Evolutionary conservation across 2,113 vertebrate genomes (phyloP), one percentile per base, ranked within the genome.

Genomic region (Indicator indicator): DNA sequence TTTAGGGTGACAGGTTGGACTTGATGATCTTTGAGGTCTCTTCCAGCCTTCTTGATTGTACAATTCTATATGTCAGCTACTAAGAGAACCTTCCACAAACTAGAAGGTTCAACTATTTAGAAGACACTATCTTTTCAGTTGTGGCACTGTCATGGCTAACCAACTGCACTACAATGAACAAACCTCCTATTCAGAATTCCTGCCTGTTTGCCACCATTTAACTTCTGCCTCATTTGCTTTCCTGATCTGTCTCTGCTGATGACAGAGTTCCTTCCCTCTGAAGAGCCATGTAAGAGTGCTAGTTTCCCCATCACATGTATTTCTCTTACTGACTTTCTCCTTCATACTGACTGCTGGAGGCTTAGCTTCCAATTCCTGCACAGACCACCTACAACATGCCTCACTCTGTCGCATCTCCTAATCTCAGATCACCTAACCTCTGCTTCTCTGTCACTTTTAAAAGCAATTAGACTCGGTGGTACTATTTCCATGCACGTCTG

Each of bases 111-210:
- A 76, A 60, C 21, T 76, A 75, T 19, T 55, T n/a, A 76, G 23
- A 16, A 71, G 23, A 44, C 30, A 55, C 32, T 6, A 48, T 48
- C 56, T 63, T 40, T 48, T 36, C 60, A 71, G 27, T 1, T 68
- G 38, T 28, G 64, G 17, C 40, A 50, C 16, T 36, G 7, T 32
- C 52, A 15, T 1, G 74, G 20, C 18, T 20, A 78, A 15, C 16
- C 32, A 68, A 81, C 2, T 2, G 1, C 24, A 67, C n/a, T 27
- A 59, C 3, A 6, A 28, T 0, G 1, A 83, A 73, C 2, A 2
- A 90, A 60, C 1, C 13, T 32, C 11, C 17, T 20, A 38, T 55
- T 10, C 75, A 32, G 6, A 13, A 60, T 38, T 67, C 52, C 30
- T 86, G 48, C 3, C 48, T 67, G 70, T 44, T 28, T 67, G 21